phyloP scores from a whole-genome alignment of 30 jellyfish, hydroid and myxozoan genomes.

The Nemopilema nomurai region DNA sequence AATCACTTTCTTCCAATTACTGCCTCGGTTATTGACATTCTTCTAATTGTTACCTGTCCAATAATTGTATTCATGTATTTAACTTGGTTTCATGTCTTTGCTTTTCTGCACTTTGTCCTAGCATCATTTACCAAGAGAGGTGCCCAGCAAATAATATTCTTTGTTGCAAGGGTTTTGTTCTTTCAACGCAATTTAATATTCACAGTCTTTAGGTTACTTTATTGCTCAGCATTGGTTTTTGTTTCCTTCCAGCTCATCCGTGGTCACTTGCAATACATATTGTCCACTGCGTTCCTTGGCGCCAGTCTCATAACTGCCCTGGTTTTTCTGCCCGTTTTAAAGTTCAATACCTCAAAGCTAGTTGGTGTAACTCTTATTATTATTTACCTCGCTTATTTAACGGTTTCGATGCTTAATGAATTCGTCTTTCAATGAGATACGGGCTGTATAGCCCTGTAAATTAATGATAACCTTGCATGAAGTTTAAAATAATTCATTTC shows the following conservation, averaged over 20 bases:
- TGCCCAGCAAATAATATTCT: too few relatives aligned
- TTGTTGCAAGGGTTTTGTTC: too few relatives aligned
- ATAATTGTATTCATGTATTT: too few relatives aligned
- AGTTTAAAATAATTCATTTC: background rate
- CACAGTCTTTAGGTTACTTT: background rate
- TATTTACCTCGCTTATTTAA: slow-evolving; percentile 55
- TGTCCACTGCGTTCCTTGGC: slow-evolving; percentile 82
- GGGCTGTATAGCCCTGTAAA: background rate
- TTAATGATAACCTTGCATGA: background rate
- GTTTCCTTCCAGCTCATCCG: slow-evolving; percentile 67
- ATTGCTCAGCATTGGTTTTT: background rate
- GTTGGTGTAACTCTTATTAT: slow-evolving; percentile 54
- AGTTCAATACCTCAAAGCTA: slow-evolving; percentile 58
- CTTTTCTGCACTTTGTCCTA: too few relatives aligned
- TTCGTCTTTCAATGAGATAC: slow-evolving; percentile 6
- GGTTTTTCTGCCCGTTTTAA: slow-evolving; percentile 51
- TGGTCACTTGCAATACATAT: slow-evolving; percentile 83
- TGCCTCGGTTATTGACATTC: too few relatives aligned
- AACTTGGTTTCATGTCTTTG: too few relatives aligned
- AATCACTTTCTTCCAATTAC: too few relatives aligned
- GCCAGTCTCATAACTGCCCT: slow-evolving; percentile 65
- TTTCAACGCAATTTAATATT: background rate
- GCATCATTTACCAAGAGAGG: too few relatives aligned
- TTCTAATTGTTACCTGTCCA: too few relatives aligned
- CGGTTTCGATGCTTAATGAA: slow-evolving; percentile 67